These are phyloP conservation scores for Ctena decussata DNA, from an alignment of 2,888 invertebrate species.

Conservation along the genomic window DNA sequence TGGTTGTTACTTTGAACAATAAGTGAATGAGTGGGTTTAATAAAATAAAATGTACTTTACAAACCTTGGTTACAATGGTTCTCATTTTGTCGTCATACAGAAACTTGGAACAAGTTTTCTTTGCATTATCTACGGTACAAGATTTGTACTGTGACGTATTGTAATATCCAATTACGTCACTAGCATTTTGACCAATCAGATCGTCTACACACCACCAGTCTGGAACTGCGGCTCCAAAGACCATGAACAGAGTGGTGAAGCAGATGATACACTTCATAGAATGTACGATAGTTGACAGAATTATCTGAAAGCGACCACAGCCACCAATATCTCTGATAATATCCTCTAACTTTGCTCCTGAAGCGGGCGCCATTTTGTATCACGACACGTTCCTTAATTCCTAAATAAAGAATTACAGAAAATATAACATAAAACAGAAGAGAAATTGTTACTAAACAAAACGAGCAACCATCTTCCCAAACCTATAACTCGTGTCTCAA, in stretches of 20 bases:
- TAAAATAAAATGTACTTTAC: too few relatives aligned
- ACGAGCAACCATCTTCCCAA: too few relatives aligned
- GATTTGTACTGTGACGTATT: not conserved
- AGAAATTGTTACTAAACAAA: too few relatives aligned
- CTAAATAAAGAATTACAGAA: too few relatives aligned
- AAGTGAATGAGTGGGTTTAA: too few relatives aligned
- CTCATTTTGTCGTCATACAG: not conserved
- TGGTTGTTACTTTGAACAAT: too few relatives aligned
- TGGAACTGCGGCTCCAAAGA: constrained; percentile 45
- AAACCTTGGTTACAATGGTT: constrained; percentile 6
- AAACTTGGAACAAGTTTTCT: not conserved
- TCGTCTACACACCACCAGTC: constrained; percentile 60
- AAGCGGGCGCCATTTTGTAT: not conserved
- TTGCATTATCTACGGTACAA: not conserved
- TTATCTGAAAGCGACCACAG: constrained; percentile 59
- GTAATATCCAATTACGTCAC: not conserved
- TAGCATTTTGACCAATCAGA: not conserved
- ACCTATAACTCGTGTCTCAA: too few relatives aligned
- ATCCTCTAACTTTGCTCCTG: constrained; percentile 34
- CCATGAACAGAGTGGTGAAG: constrained; percentile 49
- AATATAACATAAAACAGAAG: too few relatives aligned
- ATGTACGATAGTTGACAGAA: constrained; percentile 33
- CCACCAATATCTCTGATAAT: constrained; percentile 47
- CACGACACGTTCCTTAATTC: too few relatives aligned
- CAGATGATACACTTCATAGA: constrained; percentile 43